phyloP scores from a whole-genome alignment of 2,797 vertebrate species.

The Neosilurus hyrtlii region DNA sequence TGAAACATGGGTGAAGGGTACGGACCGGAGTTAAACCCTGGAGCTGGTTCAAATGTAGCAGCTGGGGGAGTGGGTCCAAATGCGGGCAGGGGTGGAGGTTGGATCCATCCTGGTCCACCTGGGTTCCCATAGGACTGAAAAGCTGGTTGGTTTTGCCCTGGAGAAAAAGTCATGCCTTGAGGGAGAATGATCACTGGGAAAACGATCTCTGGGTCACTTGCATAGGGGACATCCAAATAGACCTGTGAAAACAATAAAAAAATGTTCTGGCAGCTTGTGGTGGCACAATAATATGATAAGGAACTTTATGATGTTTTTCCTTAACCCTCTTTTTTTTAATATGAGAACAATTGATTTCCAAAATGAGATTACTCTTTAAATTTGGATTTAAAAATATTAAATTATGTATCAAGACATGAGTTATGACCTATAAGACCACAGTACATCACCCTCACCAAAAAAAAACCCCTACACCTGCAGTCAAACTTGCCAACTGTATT shows the following conservation, averaged over 20 bases:
- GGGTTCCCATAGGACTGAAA: slow-evolving; percentile 8
- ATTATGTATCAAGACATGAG: no score
- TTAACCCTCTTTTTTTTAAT: neutral
- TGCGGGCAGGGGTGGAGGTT: slow-evolving; percentile 8
- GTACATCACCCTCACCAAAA: neutral
- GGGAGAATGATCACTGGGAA: slow-evolving; percentile 46
- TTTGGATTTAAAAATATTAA: neutral
- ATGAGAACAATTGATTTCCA: neutral
- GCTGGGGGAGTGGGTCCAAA: slow-evolving; percentile 22
- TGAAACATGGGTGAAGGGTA: slow-evolving; percentile 34
- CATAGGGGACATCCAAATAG: slow-evolving; percentile 51
- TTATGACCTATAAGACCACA: neutral
- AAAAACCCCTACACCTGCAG: neutral
- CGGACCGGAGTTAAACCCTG: slow-evolving; percentile 30
- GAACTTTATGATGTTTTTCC: neutral
- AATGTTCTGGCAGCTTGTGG: neutral
- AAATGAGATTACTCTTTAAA: neutral
- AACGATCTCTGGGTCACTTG: slow-evolving; percentile 34
- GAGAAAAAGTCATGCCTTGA: neutral
- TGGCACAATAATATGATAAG: neutral
- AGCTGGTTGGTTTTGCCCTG: slow-evolving; percentile 11
- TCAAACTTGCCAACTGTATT: neutral
- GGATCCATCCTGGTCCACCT: neutral
- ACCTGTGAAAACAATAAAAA: slow-evolving; percentile 36
- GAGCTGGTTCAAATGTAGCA: slow-evolving; percentile 32